Base-by-base conservation (phyloP, 2,797 vertebrate species). In the Enteromius paludinosus region DNA sequence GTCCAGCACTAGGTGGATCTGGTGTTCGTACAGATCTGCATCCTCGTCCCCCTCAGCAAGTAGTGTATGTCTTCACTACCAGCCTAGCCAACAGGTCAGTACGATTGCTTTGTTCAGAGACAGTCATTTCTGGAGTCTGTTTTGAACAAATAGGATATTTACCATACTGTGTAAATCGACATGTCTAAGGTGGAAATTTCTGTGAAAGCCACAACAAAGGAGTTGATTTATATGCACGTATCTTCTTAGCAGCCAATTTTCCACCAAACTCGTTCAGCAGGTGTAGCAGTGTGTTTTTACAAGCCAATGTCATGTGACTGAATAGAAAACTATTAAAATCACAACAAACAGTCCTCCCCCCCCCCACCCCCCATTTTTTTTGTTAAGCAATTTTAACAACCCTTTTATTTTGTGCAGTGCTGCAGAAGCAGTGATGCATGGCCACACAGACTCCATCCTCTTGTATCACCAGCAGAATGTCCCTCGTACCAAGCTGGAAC, bases 401-500 rank as follows among this genome's bases (percentile, higher is more conserved):
- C 28, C 11, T 45, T 76, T 30, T 86, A 7, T 81, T 41, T 88
- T 83, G 78, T 8, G 81, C 94, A 99, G 98, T 85, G 98, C 98
- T 84, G 97, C 98, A 0, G 98, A 99, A 84, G 97, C 98, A 6
- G 97, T 99, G 45, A 92, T 98, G 62, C 97, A 99, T 89, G 98
- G 98, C 81, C 96, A 96, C 86, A 95, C 95, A 0, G 97, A 97
- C 80, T 99, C 97, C 88, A 99, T 99, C 84, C 95, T 99, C n/a
- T 90, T 94, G 84, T 99, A 98, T 93, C 98, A 99, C 92, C 96
- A 98, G 95, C 97, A 99, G 92, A 98, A 98, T 0, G 96, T 98
- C 87, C 95, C 96, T 0, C 94, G 95, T 84, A 93, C 95, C 84
- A 99, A 98, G 92, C 91, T 99, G 84, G 97, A 98, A 86, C 97